Conservation (phyloP, 2,888 invertebrate species). For the Oscheius sp. region DNA sequence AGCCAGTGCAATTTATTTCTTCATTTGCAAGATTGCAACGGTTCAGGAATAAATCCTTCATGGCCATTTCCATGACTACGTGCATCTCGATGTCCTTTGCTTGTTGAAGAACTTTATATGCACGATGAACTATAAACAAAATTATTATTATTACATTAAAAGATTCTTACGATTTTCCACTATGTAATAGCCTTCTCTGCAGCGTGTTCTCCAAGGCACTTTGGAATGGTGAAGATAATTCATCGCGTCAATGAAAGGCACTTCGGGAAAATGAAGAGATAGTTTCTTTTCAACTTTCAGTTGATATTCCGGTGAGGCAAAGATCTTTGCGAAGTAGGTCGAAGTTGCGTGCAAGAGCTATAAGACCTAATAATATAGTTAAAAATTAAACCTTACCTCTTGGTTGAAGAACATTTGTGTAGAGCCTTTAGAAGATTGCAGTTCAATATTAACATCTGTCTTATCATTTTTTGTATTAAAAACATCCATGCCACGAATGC, state of each 20-base stretch:
- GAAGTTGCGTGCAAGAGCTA: not conserved
- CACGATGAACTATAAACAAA: conserved; percentile 2
- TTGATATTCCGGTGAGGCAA: not conserved
- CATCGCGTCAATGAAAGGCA: conserved; percentile 16
- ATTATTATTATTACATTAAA: not conserved
- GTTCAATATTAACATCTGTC: conserved; percentile 13
- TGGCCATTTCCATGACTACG: not conserved
- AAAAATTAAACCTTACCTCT: not conserved
- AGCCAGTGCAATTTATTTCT: not conserved
- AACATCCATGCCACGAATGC: not conserved
- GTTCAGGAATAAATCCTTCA: conserved; percentile 1
- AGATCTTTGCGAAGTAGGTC: not conserved
- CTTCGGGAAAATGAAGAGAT: not conserved
- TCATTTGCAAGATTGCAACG: conserved; percentile 3
- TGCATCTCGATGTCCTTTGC: not conserved
- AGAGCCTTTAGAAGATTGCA: not conserved
- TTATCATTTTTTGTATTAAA: not conserved
- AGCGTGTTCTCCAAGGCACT: conserved; percentile 20
- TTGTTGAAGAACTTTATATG: conserved; percentile 4
- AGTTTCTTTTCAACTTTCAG: not conserved
- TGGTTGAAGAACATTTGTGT: conserved; percentile 9
- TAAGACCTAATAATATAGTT: not conserved
- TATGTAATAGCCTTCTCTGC: not conserved
- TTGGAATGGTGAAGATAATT: not conserved
- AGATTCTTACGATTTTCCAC: conserved; percentile 4